Evolutionary conservation across 2,113 vertebrate genomes (phyloP), one percentile per base, ranked within the genome.

Genomic region (Cyanocitta stelleri): DNA sequence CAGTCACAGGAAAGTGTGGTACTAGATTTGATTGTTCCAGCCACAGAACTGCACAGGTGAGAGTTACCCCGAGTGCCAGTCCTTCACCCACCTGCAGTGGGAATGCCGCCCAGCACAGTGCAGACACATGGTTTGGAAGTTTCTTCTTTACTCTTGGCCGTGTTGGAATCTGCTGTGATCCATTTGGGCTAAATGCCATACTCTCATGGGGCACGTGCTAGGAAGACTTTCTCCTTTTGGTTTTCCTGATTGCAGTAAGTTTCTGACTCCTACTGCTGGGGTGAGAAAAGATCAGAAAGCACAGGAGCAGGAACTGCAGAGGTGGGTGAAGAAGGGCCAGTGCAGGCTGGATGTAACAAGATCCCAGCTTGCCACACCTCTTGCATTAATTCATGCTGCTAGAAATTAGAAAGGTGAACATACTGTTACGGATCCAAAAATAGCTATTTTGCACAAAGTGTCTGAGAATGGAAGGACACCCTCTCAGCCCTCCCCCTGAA

Each of bases 71-170:
- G 1, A 48, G 41, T 82, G 62, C 44, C 41, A 68, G 44, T 48
- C 17, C 6, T 76, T 86, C 30, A 27, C 59, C 23, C 26, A 27
- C 46, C 37, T 58, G 83, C 33, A 20, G 76, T 46, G 54, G 76
- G 17, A 85, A 24, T 46, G 26, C 27, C 0, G 0, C 85, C 39
- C 48, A 39, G 33, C 35, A 8, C 1, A 0, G 39, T 83, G 71
- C 74, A 89, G 66, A 61, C 49, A 37, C 19, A 2, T 8, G 8
- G 20, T 56, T 54, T 95, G 39, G 59, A 74, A 63, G 64, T 74
- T 71, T 83, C 54, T 87, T 52, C 59, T 86, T 67, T 58, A 22
- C 1, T 13, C 30, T 76, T 83, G 71, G 49, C 29, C 20, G 3
- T 13, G 37, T 54, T 62, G 54, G 62, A 76, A 55, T 78, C 61